These are phyloP conservation scores for Hydrolagus affinis DNA, from an alignment of 2,113 vertebrate genomes.

Conservation along the genomic window DNA sequence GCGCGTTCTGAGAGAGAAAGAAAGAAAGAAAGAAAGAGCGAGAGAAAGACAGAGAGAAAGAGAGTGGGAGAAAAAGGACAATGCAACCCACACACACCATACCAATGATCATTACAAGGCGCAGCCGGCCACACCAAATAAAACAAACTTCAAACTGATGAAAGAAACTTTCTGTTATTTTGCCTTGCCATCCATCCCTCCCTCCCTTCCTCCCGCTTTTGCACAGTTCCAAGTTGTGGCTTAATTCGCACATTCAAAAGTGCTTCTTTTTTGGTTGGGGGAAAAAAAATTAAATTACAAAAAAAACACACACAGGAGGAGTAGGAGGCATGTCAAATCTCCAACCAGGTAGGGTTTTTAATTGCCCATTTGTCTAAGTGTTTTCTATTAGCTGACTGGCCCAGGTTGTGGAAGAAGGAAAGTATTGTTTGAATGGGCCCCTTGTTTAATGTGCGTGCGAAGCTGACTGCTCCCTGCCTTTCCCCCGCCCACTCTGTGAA, in stretches of 20 bases:
- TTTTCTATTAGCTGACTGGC: constrained; percentile 7
- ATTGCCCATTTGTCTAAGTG: constrained; percentile 26
- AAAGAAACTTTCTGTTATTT: neutral
- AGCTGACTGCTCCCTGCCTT: constrained; percentile 7
- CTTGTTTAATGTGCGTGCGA: constrained; percentile 31
- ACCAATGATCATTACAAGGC: neutral
- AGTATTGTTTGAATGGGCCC: constrained; percentile 29
- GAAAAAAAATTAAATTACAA: no score
- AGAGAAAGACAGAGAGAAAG: no score
- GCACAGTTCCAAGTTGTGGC: no score
- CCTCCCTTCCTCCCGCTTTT: neutral
- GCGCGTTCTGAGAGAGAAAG: no score
- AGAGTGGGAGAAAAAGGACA: neutral
- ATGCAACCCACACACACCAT: neutral
- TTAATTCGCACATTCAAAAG: no score
- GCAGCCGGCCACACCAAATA: neutral
- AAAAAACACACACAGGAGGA: no score
- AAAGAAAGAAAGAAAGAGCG: no score
- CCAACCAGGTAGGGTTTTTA: constrained; percentile 23
- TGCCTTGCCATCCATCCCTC: neutral
- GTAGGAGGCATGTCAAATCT: neutral
- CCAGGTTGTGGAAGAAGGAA: constrained; percentile 25
- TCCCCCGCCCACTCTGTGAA: constrained; percentile 25
- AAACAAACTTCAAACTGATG: neutral
- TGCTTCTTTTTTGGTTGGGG: no score